Evolutionary conservation across 1,140 invertebrate species (phyloP).

Genomic region (Oppia nitens): DNA sequence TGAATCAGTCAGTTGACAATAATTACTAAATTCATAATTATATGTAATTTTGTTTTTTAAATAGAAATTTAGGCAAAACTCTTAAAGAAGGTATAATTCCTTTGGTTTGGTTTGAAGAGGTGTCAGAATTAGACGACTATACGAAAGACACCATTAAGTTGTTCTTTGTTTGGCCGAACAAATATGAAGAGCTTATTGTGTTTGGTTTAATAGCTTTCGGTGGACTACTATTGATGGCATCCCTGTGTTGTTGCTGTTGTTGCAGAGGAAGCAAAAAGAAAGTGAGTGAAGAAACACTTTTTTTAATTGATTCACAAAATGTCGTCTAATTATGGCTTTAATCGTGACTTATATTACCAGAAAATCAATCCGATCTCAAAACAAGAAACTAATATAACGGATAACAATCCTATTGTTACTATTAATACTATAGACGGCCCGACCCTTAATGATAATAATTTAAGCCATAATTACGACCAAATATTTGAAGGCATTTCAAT

Average conservation of each 20-base stretch:
- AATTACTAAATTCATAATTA: neutral
- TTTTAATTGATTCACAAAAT: neutral
- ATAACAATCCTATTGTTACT: neutral
- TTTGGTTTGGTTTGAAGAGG: conserved; percentile 9
- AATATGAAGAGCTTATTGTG: conserved; percentile 3
- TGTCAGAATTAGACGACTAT: neutral
- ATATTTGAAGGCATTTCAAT: neutral
- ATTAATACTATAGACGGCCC: neutral
- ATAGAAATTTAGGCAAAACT: neutral
- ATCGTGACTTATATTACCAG: neutral
- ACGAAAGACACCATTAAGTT: conserved; percentile 1
- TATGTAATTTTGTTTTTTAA: neutral
- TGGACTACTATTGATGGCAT: neutral
- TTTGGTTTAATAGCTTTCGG: conserved; percentile 2
- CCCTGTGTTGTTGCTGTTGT: conserved; percentile 5
- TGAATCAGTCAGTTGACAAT: conserved; percentile 6
- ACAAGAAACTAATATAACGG: neutral
- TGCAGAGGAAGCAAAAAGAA: conserved; percentile 3
- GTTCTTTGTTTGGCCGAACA: conserved; percentile 8
- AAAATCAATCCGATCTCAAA: neutral
- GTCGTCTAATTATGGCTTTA: neutral
- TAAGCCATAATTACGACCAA: neutral
- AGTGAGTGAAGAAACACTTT: neutral
- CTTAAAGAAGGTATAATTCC: conserved; percentile 3
- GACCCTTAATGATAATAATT: neutral